Conservation (phyloP, 1,140 invertebrate species). For the Drosophila pallidifrons region DNA sequence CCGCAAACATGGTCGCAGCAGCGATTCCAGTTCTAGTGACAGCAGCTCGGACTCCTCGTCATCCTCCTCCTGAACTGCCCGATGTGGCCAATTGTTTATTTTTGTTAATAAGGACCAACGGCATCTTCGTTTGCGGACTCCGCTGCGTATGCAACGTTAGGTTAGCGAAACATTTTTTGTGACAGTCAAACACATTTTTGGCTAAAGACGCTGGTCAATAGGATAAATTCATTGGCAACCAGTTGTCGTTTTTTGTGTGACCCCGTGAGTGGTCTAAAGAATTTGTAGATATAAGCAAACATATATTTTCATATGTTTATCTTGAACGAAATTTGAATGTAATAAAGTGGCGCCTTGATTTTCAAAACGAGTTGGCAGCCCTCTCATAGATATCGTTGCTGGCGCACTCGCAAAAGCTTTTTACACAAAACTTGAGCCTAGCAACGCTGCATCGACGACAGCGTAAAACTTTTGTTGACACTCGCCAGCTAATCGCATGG, state of each 20-base stretch:
- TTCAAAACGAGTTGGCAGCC: conserved; percentile 33
- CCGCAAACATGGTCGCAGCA: conserved; percentile 58
- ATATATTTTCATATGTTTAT: conserved; percentile 70
- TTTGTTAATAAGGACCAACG: conserved; percentile 51
- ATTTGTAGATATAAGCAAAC: conserved; percentile 40
- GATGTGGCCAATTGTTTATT: conserved; percentile 1
- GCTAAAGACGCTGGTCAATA: conserved; percentile 23
- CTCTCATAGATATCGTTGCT: not conserved
- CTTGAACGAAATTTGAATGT: conserved; percentile 48
- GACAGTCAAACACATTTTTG: conserved; percentile 43
- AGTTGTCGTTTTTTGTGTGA: conserved; percentile 50
- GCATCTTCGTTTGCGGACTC: conserved; percentile 19
- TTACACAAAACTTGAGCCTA: conserved; percentile 27
- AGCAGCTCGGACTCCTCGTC: conserved; percentile 71
- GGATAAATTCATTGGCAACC: not conserved
- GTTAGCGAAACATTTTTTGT: conserved; percentile 51
- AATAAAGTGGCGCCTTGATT: conserved; percentile 54
- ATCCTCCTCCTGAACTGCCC: conserved; percentile 65
- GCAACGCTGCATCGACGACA: conserved; percentile 29
- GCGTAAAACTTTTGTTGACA: conserved; percentile 66
- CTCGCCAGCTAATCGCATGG: conserved; percentile 33
- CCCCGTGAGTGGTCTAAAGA: conserved; percentile 15
- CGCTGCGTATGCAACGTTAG: conserved; percentile 43
- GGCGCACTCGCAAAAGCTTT: not conserved
- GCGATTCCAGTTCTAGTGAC: conserved; percentile 61